Evolutionary conservation across 2,797 vertebrate genomes (phyloP), one percentile per base, ranked within the genome.

Genomic region (Lacerta viridis): DNA sequence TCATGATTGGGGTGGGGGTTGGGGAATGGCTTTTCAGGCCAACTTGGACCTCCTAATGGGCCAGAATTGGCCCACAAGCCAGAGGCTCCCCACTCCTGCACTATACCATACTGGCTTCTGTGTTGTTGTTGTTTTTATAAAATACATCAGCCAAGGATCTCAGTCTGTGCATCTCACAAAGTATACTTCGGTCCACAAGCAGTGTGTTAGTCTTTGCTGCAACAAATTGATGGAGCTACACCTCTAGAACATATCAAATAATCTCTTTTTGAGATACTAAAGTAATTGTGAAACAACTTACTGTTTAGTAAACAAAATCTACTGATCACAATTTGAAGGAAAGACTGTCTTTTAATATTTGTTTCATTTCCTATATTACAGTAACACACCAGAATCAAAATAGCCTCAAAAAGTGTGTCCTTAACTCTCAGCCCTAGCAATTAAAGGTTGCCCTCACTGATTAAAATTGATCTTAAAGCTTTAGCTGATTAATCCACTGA

Each of bases 401-500:
- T 25, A 84, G 18, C 64, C 36, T 61, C 9, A 79, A 55, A 78
- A 69, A 46, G 55, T 15, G 74, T 84, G 36, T 27, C 64, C 66
- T 84, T 61, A 33, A 84, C 69, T 69, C 4, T 84, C 64, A 71
- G 55, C 23, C 64, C 71, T 33, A 77, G 33, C 74, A 71, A 81
- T 82, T 82, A 87, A 76, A 76, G 29, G 36, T 75, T 61, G 55
- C 71, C 43, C 55, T 87, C 71, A 36, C 39, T 87, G 71, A 66
- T 82, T 75, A 72, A 87, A 87, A 82, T 75, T 74, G 71, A n/a
- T 75, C 55, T 71, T 76, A 82, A 87, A 87, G 39, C 27, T 75
- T 75, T 82, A 81, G 36, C 59, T 87, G 86, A 82, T 80, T 82
- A 87, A 82, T 82, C 71, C 29, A 61, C 66, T 87, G 66, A 87